Evolutionary conservation across 1,140 invertebrate genomes (phyloP).

Genomic region (Caerostris darwini): DNA sequence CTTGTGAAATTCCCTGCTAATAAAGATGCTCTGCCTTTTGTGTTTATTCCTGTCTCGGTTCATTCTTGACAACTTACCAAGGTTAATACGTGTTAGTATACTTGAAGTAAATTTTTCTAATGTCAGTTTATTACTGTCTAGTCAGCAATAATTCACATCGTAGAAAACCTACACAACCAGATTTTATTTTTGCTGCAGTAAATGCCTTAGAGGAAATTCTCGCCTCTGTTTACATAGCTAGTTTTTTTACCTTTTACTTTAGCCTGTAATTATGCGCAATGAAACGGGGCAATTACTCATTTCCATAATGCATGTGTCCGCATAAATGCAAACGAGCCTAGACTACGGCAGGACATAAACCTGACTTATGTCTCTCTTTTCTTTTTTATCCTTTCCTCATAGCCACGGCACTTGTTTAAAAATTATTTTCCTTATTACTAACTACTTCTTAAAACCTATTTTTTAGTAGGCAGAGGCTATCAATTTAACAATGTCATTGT

Average conservation of each 20-base stretch:
- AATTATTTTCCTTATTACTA: constrained; percentile 3
- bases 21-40: background rate
- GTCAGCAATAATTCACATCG: background rate
- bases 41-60: background rate
- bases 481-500: too few species aligned
- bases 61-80: background rate
- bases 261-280: background rate
- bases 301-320: background rate
- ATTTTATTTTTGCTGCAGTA: background rate
- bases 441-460: background rate
- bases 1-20: background rate
- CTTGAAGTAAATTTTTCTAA: background rate
- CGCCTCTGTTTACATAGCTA: constrained; percentile 16
- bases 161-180: background rate
- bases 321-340: background rate
- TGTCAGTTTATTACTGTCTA: constrained; percentile 1
- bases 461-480: background rate
- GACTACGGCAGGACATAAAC: background rate
- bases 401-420: background rate
- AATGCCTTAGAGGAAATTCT: background rate
- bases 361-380: background rate
- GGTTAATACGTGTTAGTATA: constrained; percentile 5
- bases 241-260: background rate
- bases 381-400: background rate
- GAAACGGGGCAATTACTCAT: background rate